A percentile compares a stretch with the other conserved stretches of the same genome.
Conservation (phyloP, 2,113 vertebrate species). For the Antigone vipio region DNA sequence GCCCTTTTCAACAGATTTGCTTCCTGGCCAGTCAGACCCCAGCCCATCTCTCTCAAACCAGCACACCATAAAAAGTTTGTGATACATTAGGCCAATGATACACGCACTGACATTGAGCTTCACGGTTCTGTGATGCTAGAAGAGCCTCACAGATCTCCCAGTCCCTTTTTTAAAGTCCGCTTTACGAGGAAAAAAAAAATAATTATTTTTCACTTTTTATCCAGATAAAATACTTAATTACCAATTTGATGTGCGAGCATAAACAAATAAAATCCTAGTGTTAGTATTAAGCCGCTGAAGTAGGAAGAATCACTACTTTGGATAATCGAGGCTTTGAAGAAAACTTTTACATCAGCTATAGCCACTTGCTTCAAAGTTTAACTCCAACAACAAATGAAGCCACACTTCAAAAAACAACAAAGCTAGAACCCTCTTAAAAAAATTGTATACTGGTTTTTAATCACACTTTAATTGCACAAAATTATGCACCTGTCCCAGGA, state of each 20-base stretch:
- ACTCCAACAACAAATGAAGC: neutral
- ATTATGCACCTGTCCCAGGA: neutral
- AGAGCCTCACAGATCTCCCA: neutral
- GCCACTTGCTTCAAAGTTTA: neutral
- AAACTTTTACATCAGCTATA: neutral
- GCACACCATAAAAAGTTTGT: neutral
- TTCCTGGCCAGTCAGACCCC: neutral
- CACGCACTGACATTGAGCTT: neutral
- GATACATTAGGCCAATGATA: neutral
- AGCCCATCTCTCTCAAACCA: neutral
- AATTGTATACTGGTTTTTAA: neutral
- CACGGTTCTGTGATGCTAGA: neutral
- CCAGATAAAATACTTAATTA: neutral
- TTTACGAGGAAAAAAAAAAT: neutral
- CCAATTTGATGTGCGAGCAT: neutral
- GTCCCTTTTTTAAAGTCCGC: neutral
- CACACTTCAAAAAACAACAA: neutral
- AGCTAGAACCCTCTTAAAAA: neutral
- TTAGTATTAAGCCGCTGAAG: neutral
- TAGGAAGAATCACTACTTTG: neutral
- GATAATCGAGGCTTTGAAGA: neutral
- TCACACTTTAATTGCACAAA: neutral
- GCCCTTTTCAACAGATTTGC: neutral
- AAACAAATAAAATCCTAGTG: neutral
- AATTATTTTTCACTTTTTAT: neutral